A percentile compares a stretch with the other conserved stretches of the same genome.
phyloP scores from a whole-genome alignment of 2,888 invertebrate species.

The Didymodactylos carnosus region DNA sequence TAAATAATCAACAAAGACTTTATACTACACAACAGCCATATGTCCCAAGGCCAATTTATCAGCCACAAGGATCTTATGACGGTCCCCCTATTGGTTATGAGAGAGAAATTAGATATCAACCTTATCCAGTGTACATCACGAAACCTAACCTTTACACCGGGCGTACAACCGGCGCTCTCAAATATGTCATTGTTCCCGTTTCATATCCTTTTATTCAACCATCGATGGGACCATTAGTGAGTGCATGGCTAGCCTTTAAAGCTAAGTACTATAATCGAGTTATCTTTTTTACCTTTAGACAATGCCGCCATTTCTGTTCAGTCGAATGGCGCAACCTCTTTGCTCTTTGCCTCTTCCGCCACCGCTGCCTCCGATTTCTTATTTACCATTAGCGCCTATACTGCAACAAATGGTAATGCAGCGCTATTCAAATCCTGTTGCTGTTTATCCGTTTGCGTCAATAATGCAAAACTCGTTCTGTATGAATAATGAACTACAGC shows the following conservation, averaged over 20 bases:
- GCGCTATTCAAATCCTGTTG: background rate
- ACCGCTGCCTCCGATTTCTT: background rate
- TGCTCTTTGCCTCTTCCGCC: background rate
- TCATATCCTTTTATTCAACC: background rate
- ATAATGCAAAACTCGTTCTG: too few species aligned
- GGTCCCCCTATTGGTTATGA: background rate
- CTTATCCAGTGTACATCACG: background rate
- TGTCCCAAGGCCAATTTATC: too few species aligned
- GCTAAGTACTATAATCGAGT: background rate
- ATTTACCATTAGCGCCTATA: background rate
- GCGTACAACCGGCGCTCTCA: too few species aligned
- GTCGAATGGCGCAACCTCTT: background rate
- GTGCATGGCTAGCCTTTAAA: background rate
- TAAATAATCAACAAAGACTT: too few species aligned
- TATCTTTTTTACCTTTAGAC: background rate
- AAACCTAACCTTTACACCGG: too few species aligned
- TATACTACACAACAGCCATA: too few species aligned
- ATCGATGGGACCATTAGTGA: background rate
- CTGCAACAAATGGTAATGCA: background rate
- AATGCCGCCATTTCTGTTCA: background rate
- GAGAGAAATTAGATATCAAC: background rate
- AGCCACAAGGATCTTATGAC: too few species aligned
- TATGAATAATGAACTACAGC: too few species aligned
- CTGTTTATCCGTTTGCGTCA: background rate
- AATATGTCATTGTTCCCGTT: too few species aligned